Percentiles rank a stretch among this genome's conserved stretches.
These are phyloP conservation scores for Phainopepla nitens DNA, from an alignment of 2,113 vertebrate genomes.

Conservation along the genomic window DNA sequence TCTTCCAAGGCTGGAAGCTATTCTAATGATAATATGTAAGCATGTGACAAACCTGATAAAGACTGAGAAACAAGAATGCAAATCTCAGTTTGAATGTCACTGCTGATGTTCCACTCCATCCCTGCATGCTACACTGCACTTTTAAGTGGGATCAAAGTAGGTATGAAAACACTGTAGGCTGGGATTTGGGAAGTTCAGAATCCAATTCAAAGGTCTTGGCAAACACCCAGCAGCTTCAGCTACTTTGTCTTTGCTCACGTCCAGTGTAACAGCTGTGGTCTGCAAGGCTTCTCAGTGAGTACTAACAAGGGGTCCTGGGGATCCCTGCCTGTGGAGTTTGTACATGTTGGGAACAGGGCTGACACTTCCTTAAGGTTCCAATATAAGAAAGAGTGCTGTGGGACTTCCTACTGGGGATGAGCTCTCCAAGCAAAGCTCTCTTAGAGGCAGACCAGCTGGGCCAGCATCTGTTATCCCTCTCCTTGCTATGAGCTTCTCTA, in stretches of 20 bases:
- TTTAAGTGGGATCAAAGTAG: background rate
- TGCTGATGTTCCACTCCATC: background rate
- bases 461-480: conserved; percentile 16
- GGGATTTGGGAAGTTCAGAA: background rate
- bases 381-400: background rate
- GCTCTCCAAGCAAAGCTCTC: background rate
- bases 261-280: background rate
- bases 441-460: background rate
- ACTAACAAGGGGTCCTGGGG: background rate
- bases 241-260: background rate
- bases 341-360: background rate
- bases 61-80: background rate
- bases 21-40: background rate
- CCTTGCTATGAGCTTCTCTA: background rate
- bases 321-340: background rate
- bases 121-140: background rate
- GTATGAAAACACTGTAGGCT: background rate
- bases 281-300: background rate
- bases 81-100: background rate
- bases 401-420: background rate
- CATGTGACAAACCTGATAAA: background rate
- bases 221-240: background rate
- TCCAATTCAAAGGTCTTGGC: background rate
- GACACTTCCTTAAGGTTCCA: background rate
- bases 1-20: background rate